Evolutionary conservation across 2,888 invertebrate species (phyloP), one percentile per base, ranked within the genome.

Genomic region (Caenorhabditis sp.): DNA sequence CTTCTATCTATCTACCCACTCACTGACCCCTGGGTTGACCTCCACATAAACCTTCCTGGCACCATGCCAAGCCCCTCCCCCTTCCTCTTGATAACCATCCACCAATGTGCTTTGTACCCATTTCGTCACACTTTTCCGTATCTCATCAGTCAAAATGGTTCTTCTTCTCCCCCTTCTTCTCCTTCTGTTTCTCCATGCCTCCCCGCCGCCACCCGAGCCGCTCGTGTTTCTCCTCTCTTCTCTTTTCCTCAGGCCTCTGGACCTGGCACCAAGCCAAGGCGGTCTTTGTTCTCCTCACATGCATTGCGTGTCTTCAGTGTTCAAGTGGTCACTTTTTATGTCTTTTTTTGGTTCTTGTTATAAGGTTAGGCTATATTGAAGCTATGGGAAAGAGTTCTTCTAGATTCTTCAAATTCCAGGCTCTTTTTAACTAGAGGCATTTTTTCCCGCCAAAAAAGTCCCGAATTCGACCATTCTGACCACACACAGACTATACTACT

Each of bases 61-160:
- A 44, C 44, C 14, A n/a, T 44, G 44, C n/a, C 47, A 19, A 47
- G 47, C 2, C 8, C 19, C 47, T 14, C 3, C 16, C 19, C 49
- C 49, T 19, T 51, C 19, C 19, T 44, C 44, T 10, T 35, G 31
- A 35, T 35, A n/a, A n/a, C n/a, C n/a, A n/a, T n/a, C n/a, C 31
- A 35, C 38, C 24, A 22, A 1, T 54, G 24, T 5, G 24, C 54
- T 54, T 12, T 24, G 54, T 24, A 22, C 54, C 24, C 54, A 24
- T 24, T 19, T 24, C 24, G 54, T 54, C 54, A 38, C 12, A 38
- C 12, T 38, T 12, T 51, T 8, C 7, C 22, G 8, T 56, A 26
- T 58, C 31, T 58, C 56, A 58, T 58, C 31, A 28, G 26, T 26
- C 56, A 58, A 5, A 58, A 58, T 31, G 56, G 28, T 31, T 31